Evolutionary conservation across 2,797 vertebrate genomes (phyloP).

Genomic region (Pagetopsis macropterus): DNA sequence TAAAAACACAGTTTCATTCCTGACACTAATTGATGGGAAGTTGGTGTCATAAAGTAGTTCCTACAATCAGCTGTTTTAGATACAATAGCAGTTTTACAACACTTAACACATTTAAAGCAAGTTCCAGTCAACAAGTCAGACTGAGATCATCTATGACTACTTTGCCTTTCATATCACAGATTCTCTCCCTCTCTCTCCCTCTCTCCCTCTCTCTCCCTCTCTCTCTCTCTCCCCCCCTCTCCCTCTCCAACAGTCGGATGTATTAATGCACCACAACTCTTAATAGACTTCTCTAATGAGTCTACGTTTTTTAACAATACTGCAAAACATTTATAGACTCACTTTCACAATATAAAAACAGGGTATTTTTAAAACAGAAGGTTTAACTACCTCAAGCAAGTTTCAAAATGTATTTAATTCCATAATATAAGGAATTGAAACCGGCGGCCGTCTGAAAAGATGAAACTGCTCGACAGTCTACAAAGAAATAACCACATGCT

Average conservation of each 20-base stretch:
- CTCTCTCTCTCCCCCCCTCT: too few relatives aligned
- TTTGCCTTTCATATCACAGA: background rate
- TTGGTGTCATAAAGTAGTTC: background rate
- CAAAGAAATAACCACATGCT: background rate
- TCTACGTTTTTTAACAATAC: background rate
- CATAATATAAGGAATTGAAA: background rate
- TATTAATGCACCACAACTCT: background rate
- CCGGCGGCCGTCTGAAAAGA: background rate
- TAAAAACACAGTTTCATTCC: slow-evolving; percentile 1
- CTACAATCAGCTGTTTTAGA: background rate
- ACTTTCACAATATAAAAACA: background rate
- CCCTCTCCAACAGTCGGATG: background rate
- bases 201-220: too few relatives aligned
- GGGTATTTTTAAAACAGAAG: background rate
- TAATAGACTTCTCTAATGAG: background rate
- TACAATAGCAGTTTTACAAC: background rate
- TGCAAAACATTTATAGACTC: background rate
- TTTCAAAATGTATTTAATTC: background rate
- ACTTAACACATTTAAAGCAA: background rate
- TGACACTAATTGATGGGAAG: background rate
- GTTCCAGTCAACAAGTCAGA: background rate
- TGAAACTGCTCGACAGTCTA: background rate
- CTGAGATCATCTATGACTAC: background rate
- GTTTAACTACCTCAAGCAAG: background rate
- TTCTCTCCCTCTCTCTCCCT: too few relatives aligned